phyloP scores from a whole-genome alignment of 2,797 vertebrate genomes.

The Pangasius larnaudii region DNA sequence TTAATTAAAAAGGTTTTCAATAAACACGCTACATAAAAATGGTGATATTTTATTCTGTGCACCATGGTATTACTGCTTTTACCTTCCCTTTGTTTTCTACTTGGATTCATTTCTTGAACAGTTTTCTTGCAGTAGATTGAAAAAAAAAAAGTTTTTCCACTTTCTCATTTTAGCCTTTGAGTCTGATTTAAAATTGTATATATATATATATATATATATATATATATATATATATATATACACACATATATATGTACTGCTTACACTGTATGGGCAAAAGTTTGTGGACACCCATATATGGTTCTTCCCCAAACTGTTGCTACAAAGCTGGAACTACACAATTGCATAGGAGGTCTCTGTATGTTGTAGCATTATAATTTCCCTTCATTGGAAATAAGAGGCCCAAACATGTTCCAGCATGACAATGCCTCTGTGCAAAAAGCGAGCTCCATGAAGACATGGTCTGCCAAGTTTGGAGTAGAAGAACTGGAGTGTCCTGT shows the following conservation, averaged over 20 bases:
- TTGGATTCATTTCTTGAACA: not conserved
- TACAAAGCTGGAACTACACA: not conserved
- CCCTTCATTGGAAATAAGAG: not conserved
- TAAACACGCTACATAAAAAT: conserved; percentile 80
- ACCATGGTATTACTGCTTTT: not conserved
- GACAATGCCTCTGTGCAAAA: not conserved
- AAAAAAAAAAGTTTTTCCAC: not conserved
- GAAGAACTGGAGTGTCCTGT: not conserved
- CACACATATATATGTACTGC: too few relatives aligned
- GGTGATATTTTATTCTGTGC: not conserved
- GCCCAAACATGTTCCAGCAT: too few relatives aligned
- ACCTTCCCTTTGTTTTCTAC: conserved; percentile 5
- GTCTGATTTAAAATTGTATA: not conserved
- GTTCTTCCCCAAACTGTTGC: too few relatives aligned
- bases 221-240: not conserved
- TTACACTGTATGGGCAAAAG: not conserved
- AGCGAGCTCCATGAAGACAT: not conserved
- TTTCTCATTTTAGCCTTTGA: not conserved
- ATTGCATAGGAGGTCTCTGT: not conserved
- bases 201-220: too few relatives aligned
- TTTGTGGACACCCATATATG: not conserved
- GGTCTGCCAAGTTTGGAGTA: not conserved
- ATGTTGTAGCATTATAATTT: too few relatives aligned
- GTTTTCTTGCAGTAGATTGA: not conserved
- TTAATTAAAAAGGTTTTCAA: conserved; percentile 73